Conservation (phyloP, 2,113 vertebrate species). For the Muntiacus reevesi region DNA sequence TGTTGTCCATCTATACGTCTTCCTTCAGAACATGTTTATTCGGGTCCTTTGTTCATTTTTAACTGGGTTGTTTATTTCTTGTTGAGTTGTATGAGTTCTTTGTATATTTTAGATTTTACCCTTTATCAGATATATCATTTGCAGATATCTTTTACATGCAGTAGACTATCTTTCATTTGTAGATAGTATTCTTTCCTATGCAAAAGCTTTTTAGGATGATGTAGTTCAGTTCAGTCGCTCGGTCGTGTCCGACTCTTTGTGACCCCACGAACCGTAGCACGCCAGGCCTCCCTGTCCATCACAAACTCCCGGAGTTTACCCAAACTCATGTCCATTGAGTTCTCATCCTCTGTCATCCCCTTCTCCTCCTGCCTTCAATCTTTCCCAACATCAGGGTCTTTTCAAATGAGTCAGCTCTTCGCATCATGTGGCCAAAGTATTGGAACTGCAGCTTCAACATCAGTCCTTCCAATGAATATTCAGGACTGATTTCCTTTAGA, state of each 20-base stretch:
- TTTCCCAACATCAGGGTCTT: background rate
- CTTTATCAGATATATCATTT: background rate
- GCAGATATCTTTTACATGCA: background rate
- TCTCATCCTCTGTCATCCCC: background rate
- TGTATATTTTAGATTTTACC: background rate
- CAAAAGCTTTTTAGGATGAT: background rate
- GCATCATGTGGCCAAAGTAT: background rate
- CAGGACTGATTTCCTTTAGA: background rate
- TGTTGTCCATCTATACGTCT: background rate
- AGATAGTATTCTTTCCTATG: background rate
- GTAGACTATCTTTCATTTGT: background rate
- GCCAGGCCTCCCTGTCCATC: background rate
- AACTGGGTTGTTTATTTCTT: background rate
- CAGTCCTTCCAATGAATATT: background rate
- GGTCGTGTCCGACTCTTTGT: accelerated
- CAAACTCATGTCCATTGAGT: background rate
- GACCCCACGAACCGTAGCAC: background rate
- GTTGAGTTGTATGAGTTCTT: background rate
- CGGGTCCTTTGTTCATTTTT: background rate
- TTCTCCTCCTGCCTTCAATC: background rate
- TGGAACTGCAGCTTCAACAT: background rate
- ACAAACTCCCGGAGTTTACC: background rate
- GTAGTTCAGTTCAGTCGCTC: background rate
- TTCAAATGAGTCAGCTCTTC: background rate
- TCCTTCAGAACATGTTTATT: background rate